These are phyloP conservation scores for Synergus umbraculus DNA, from an alignment of 2,888 invertebrate species.

Conservation along the genomic window DNA sequence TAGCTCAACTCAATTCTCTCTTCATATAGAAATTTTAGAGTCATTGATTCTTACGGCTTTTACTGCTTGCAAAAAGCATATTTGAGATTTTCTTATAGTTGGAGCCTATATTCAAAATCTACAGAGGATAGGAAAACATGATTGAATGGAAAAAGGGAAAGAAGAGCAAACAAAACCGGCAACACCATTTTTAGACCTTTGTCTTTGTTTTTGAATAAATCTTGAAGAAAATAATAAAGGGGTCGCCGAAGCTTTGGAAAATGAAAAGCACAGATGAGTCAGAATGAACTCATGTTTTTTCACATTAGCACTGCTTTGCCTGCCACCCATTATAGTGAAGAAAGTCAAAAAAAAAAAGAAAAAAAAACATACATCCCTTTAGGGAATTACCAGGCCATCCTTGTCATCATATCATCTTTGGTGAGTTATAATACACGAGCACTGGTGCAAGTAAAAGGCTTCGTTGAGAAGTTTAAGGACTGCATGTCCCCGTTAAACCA, in stretches of 20 bases:
- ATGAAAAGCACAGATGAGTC: slow-evolving; percentile 6
- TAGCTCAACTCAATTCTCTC: neutral
- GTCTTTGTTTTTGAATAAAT: slow-evolving; percentile 5
- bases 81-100: neutral
- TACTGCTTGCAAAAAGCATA: neutral
- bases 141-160: neutral
- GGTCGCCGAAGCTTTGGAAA: neutral
- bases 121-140: neutral
- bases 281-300: slow-evolving; percentile 5
- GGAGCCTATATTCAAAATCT: neutral
- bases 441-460: slow-evolving; percentile 13
- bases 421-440: neutral
- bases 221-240: neutral
- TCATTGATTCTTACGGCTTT: neutral
- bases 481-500: neutral
- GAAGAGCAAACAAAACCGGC: neutral
- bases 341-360: neutral
- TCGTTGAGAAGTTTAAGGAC: slow-evolving; percentile 17
- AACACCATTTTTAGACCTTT: neutral
- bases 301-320: neutral
- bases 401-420: slow-evolving; percentile 1
- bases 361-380: neutral
- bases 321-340: neutral
- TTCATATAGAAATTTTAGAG: too few relatives aligned
- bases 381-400: slow-evolving; percentile 9